Evolutionary conservation across 2,797 vertebrate genomes (phyloP).

Genomic region (Sternotherus odoratus): DNA sequence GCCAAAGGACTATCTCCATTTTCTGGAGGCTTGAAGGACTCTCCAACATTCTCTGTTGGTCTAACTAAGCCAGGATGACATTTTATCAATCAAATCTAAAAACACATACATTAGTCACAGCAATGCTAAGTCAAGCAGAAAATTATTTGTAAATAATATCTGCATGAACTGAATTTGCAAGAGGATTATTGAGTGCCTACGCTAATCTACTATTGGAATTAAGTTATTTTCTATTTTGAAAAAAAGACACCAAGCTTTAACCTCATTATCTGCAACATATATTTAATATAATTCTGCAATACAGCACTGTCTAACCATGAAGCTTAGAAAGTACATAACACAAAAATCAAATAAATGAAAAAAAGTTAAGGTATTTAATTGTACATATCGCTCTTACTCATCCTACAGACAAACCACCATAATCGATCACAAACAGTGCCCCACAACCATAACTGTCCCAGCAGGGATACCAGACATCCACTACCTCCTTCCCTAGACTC

Average conservation of each 20-base stretch:
- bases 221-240: background rate
- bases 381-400: background rate
- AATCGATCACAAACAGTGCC: background rate
- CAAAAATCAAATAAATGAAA: background rate
- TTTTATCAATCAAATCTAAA: background rate
- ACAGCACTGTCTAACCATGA: background rate
- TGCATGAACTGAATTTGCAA: constrained; percentile 3
- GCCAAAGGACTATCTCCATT: background rate
- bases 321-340: background rate
- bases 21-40: background rate
- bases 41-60: background rate
- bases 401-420: background rate
- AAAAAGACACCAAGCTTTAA: background rate
- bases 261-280: background rate
- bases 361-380: background rate
- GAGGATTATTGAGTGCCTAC: background rate
- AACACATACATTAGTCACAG: background rate
- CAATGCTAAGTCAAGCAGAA: background rate
- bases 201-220: background rate
- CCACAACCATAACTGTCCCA: background rate
- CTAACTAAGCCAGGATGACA: background rate
- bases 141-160: constrained; percentile 14
- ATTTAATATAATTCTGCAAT: background rate
- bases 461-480: background rate
- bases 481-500: background rate